These are phyloP conservation scores for Gonocerus acuteangulatus DNA, from an alignment of 2,888 invertebrate species.

Conservation along the genomic window DNA sequence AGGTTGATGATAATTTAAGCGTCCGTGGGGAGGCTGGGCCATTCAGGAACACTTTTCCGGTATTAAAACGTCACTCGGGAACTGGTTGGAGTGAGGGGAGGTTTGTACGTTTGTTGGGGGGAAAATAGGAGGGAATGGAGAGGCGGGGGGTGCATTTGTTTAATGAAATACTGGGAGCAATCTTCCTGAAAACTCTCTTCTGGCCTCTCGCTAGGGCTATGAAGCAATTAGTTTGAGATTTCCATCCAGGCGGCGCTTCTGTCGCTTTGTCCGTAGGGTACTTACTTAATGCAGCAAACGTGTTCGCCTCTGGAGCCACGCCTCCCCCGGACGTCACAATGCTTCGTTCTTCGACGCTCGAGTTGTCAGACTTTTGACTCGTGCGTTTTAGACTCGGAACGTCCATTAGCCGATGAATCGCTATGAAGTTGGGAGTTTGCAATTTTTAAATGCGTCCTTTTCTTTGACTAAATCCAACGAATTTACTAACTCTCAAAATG, in stretches of 20 bases:
- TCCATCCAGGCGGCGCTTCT: conserved; percentile 3
- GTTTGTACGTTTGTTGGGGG: no score
- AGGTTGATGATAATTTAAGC: conserved; percentile 21
- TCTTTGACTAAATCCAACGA: no score
- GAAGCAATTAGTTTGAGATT: conserved; percentile 22
- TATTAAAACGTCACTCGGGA: conserved; percentile 4
- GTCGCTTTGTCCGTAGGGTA: conserved; percentile 14
- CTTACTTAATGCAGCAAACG: conserved; percentile 36
- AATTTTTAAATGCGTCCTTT: no score
- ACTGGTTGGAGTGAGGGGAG: not conserved
- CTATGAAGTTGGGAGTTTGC: no score
- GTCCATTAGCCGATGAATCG: conserved; percentile 18
- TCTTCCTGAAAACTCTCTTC: conserved; percentile 32
- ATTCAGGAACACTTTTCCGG: conserved; percentile 20
- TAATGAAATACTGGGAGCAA: conserved; percentile 33
- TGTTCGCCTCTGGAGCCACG: conserved; percentile 22
- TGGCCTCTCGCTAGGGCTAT: not conserved
- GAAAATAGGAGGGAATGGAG: no score
- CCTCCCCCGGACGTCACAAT: not conserved
- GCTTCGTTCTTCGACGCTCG: not conserved
- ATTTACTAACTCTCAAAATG: no score
- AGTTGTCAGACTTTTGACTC: not conserved
- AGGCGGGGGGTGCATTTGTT: conserved; percentile 26
- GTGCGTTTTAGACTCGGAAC: not conserved
- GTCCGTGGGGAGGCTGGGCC: not conserved